Conservation (phyloP, 1,140 invertebrate genomes). For the Drosophila pectinifera region DNA sequence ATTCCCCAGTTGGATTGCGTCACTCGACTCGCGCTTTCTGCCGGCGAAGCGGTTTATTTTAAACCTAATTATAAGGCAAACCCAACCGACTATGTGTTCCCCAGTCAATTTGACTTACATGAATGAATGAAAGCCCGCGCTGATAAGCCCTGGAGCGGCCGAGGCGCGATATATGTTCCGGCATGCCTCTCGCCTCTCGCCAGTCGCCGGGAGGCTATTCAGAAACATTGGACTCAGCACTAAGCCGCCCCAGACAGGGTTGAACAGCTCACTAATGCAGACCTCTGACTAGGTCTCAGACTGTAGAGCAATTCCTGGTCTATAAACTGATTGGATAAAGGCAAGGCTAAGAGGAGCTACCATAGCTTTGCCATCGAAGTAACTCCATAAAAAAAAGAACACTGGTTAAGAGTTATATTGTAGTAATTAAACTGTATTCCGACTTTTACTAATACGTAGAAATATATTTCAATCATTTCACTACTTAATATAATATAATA, state of each 20-base stretch:
- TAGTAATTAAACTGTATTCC: too few species aligned
- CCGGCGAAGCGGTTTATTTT: slow-evolving; percentile 62
- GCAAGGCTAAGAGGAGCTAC: too few species aligned
- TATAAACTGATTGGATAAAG: too few species aligned
- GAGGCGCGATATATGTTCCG: slow-evolving; percentile 11
- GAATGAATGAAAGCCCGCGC: slow-evolving; percentile 69
- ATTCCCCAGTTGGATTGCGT: slow-evolving; percentile 62
- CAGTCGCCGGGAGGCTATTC: background rate
- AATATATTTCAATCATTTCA: too few species aligned
- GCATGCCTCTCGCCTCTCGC: background rate
- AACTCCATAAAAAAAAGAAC: too few species aligned
- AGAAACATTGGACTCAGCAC: slow-evolving; percentile 12
- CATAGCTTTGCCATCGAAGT: too few species aligned
- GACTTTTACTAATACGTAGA: too few species aligned
- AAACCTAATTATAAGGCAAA: slow-evolving; percentile 68
- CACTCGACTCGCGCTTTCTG: slow-evolving; percentile 59
- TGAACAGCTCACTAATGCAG: slow-evolving; percentile 1
- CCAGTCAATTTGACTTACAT: slow-evolving; percentile 71
- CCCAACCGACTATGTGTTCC: slow-evolving; percentile 15
- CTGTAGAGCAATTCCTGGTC: too few species aligned
- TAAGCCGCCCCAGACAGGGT: slow-evolving; percentile 7
- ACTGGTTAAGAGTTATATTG: too few species aligned
- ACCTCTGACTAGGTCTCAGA: background rate
- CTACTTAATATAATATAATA: too few species aligned
- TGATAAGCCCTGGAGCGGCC: slow-evolving; percentile 45